phyloP scores from a whole-genome alignment of 2,113 vertebrate genomes.

The Hiodon alosoides region DNA sequence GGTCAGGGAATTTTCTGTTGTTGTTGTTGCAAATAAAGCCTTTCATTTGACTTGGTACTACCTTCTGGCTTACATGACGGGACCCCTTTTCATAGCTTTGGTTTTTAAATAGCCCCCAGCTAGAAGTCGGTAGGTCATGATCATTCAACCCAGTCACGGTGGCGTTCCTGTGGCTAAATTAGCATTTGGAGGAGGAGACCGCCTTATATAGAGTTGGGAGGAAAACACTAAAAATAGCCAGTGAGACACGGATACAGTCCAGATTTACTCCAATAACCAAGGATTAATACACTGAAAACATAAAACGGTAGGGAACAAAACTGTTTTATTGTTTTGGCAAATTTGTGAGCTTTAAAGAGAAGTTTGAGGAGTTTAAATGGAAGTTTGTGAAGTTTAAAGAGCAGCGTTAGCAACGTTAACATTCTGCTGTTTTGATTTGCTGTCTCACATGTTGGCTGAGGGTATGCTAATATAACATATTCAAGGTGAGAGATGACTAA shows the following conservation, averaged over 20 bases:
- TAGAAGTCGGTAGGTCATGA: too few species aligned
- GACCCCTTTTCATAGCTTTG: too few species aligned
- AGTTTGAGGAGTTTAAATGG: background rate
- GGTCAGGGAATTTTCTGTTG: too few species aligned
- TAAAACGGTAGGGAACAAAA: conserved; percentile 2
- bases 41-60: too few species aligned
- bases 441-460: background rate
- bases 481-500: background rate
- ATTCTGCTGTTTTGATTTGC: background rate
- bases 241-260: background rate
- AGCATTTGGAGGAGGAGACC: background rate
- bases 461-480: background rate
- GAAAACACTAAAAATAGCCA: conserved; percentile 5
- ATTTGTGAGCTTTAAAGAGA: background rate
- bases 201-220: background rate
- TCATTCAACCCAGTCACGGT: too few species aligned
- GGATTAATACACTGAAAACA: conserved; percentile 1
- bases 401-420: background rate
- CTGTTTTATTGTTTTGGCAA: background rate
- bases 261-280: background rate
- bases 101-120: too few species aligned
- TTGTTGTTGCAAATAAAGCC: too few species aligned
- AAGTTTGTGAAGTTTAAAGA: background rate
- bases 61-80: too few species aligned
- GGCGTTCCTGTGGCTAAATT: background rate